Evolutionary conservation across 2,113 vertebrate genomes (phyloP), one percentile per base, ranked within the genome.

Genomic region (Cairina moschata): DNA sequence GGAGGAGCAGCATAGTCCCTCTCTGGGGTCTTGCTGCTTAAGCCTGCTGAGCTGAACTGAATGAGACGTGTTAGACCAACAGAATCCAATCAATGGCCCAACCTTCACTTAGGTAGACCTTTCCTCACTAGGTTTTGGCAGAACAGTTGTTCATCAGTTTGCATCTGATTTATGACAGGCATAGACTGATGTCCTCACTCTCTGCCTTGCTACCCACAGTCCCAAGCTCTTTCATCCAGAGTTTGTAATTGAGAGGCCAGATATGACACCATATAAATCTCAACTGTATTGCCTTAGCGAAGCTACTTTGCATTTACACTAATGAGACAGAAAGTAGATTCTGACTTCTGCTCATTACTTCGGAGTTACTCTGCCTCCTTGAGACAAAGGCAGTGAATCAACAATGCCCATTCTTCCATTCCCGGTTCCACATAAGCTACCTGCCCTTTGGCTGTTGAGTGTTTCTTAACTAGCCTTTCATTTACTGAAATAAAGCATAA

Each of bases 241-340:
- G 69, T 48, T 73, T 72, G 86, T 82, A 92, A 86, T 9, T 72
- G 86, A 86, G 69, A 11, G 31, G 25, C 80, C 80, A 67, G 50
- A 79, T 44, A 63, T 42, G 59, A 50, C 54, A 78, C 55, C 54
- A 50, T 74, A 40, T 92, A 96, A 79, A 93, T 93, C 69, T 91
- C 80, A 73, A 42, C 74, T 46, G 22, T 40, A 73, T 36, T 59
- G 62, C 91, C 86, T 92, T 93, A 92, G 15, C 87, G 81, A 48
- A 93, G 83, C 80, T 79, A 50, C 86, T 93, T 92, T 69, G 95
- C 77, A 93, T 94, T 96, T 93, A 93, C 93, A 88, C 80, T 93
- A 90, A 96, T 91, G 90, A 95, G 81, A 88, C 69, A 96, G 88
- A 95, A 95, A 93, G 93, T 83, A 93, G 86, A 95, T 92, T 92